A percentile compares a stretch with the other conserved stretches of the same genome.
phyloP scores from a whole-genome alignment of 92 coral and sea anemone species.

The Porites evermanni region DNA sequence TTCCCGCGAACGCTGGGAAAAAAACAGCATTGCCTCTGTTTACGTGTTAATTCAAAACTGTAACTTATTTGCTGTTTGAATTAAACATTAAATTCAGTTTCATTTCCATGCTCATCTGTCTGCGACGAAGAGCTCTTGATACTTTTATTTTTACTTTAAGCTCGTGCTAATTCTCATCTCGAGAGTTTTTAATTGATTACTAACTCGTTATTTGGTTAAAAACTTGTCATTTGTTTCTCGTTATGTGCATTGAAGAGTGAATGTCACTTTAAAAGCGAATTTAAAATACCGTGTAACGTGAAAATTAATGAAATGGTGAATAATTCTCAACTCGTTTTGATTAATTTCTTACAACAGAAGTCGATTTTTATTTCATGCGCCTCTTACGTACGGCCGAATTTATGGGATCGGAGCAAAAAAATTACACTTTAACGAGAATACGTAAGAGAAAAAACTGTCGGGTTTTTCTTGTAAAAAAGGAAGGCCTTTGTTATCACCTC shows the following conservation, averaged over 20 bases:
- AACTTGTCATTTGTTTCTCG: neutral
- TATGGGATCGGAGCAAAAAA: constrained; percentile 8
- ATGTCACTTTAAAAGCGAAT: constrained; percentile 39
- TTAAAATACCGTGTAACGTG: constrained; percentile 6
- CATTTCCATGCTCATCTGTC: constrained; percentile 10
- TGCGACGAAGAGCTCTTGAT: constrained; percentile 2
- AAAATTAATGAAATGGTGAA: constrained; percentile 1
- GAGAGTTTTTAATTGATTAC: constrained; percentile 36
- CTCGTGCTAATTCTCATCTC: neutral
- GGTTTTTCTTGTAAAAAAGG: constrained; percentile 33
- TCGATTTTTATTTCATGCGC: neutral
- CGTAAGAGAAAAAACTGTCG: neutral
- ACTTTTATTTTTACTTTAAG: neutral
- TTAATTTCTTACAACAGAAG: neutral
- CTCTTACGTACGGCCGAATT: neutral
- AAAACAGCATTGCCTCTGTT: constrained; percentile 14
- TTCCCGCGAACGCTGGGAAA: constrained; percentile 38
- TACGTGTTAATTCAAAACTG: constrained; percentile 35
- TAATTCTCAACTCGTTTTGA: neutral
- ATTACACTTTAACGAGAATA: neutral
- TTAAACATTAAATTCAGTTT: constrained; percentile 9
- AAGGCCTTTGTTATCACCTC: constrained; percentile 52
- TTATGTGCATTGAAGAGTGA: constrained; percentile 9
- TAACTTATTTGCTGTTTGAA: constrained; percentile 24
- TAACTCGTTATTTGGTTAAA: constrained; percentile 20